A percentile compares a stretch with the other conserved stretches of the same genome.
Conservation (phyloP, 1,140 invertebrate species). For the Trinorchestia longiramus region DNA sequence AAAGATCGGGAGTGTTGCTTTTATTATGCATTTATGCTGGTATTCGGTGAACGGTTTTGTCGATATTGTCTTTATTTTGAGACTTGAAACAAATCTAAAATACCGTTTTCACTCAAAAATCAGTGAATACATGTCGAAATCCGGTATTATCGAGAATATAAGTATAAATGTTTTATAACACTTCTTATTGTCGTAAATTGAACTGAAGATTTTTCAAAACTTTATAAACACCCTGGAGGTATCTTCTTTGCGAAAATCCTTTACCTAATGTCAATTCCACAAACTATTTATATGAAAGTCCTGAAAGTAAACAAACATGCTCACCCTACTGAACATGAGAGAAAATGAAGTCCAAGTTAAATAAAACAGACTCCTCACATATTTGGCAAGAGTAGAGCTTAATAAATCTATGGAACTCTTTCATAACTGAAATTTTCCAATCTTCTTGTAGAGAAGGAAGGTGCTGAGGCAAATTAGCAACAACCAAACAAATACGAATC, state of each 20-base stretch:
- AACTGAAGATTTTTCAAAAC: too few relatives aligned
- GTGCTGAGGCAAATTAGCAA: neutral
- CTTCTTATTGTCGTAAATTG: too few relatives aligned
- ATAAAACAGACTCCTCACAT: neutral
- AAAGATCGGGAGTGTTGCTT: too few relatives aligned
- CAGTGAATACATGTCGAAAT: too few relatives aligned
- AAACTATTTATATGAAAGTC: neutral
- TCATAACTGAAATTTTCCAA: neutral
- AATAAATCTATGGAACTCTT: neutral
- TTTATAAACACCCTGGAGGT: too few relatives aligned
- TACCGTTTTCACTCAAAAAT: too few relatives aligned
- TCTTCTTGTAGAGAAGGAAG: neutral
- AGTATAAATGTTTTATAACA: too few relatives aligned
- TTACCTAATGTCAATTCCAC: neutral
- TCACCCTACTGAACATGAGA: neutral
- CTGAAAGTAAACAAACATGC: neutral
- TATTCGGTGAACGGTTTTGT: too few relatives aligned
- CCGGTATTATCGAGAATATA: too few relatives aligned
- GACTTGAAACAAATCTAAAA: too few relatives aligned
- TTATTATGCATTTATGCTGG: too few relatives aligned
- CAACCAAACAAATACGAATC: neutral
- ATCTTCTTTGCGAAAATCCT: neutral
- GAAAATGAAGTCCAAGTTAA: neutral
- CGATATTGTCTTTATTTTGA: too few relatives aligned
- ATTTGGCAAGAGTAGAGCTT: neutral